Conservation (phyloP, 2,113 vertebrate genomes). For the Sclerurus mexicanus region DNA sequence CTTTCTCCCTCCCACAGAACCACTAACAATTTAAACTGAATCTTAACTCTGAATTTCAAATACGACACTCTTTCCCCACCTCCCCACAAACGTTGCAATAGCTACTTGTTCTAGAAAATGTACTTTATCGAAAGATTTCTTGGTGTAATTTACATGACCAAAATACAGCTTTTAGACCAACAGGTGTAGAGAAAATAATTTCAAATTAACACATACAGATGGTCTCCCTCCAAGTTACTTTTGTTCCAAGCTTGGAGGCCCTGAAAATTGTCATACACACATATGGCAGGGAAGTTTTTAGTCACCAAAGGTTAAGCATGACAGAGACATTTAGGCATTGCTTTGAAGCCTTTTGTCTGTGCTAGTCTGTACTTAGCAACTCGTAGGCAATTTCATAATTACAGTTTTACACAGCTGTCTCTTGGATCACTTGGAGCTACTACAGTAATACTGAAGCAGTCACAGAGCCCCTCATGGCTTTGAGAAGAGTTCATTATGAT, state of each 20-base stretch:
- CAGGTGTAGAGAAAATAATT: background rate
- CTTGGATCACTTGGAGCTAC: background rate
- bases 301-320: background rate
- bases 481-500: background rate
- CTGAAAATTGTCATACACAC: background rate
- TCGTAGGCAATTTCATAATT: background rate
- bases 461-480: accelerated
- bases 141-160: background rate
- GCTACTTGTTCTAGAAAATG: background rate
- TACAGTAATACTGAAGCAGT: background rate
- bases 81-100: background rate
- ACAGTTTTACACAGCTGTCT: background rate
- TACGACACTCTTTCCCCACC: background rate
- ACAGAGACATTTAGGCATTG: background rate
- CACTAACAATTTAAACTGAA: background rate
- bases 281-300: background rate
- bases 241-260: background rate
- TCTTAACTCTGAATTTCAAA: background rate
- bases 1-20: background rate
- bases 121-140: background rate
- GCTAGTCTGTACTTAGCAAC: background rate
- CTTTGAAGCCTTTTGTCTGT: background rate
- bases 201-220: background rate
- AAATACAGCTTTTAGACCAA: background rate
- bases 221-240: background rate